phyloP scores from a whole-genome alignment of 37 sponge, comb jelly and placozoan species.

The Chondrosia reniformis region DNA sequence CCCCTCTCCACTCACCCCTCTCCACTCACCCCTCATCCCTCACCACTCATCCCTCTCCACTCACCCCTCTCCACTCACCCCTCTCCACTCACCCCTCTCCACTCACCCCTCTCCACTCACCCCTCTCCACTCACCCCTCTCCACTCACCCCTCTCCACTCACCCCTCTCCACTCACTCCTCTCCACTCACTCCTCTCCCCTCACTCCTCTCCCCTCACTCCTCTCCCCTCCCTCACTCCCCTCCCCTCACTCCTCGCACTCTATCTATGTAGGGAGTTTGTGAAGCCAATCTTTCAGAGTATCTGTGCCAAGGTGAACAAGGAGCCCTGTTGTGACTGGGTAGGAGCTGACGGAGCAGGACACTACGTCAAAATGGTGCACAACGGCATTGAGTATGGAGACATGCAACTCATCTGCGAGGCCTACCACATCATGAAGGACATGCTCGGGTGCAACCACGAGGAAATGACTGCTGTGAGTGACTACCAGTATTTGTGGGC shows the following conservation, averaged over 20 bases:
- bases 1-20: neutral
- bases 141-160: neutral
- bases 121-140: neutral
- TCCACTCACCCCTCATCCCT: neutral
- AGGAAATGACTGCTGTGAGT: slow-evolving; percentile 85
- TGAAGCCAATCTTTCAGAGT: slow-evolving; percentile 72
- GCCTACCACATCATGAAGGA: slow-evolving; percentile 95
- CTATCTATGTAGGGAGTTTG: neutral
- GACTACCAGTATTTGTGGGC: too few species aligned
- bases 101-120: neutral
- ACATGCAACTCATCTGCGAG: slow-evolving; percentile 98
- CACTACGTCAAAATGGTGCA: slow-evolving; percentile 99
- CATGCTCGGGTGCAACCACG: slow-evolving; percentile 72
- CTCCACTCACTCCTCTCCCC: neutral
- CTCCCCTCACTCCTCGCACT: neutral
- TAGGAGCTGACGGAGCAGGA: slow-evolving; percentile 91
- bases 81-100: neutral
- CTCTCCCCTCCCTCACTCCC: neutral
- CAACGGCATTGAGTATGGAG: slow-evolving; percentile 99
- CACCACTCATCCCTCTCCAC: neutral
- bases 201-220: neutral
- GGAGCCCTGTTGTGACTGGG: slow-evolving; percentile 97
- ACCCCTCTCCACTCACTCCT: neutral
- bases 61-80: neutral
- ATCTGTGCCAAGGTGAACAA: slow-evolving; percentile 82